A percentile compares a stretch with the other conserved stretches of the same genome.
Conservation (phyloP, 2,113 vertebrate species). For the Cephalopholis sonnerati region DNA sequence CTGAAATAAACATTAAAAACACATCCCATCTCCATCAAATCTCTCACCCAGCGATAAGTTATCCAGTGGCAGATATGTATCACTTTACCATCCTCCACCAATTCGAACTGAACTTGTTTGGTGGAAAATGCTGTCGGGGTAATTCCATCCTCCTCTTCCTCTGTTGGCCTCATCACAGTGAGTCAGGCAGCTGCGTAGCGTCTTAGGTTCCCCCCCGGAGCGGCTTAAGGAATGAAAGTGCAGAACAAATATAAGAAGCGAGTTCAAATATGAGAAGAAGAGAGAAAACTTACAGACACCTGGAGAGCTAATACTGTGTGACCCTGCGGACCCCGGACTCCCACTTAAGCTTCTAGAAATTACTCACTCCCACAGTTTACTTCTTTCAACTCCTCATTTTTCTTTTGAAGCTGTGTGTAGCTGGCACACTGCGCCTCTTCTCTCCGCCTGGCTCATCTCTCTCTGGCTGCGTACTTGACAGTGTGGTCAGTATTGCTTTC, state of each 20-base stretch:
- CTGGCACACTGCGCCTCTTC: conserved; percentile 30
- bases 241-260: conserved; percentile 22
- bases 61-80: conserved; percentile 19
- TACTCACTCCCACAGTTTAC: conserved; percentile 36
- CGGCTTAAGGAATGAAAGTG: conserved; percentile 13
- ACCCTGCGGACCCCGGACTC: conserved; percentile 39
- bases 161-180: conserved; percentile 42
- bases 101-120: conserved; percentile 8
- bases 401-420: conserved; percentile 33
- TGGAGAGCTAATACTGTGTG: conserved; percentile 22
- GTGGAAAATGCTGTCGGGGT: conserved; percentile 43
- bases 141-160: conserved; percentile 71
- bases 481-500: conserved; percentile 48
- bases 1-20: conserved; percentile 21
- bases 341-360: conserved; percentile 37
- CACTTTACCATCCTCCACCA: conserved; percentile 5
- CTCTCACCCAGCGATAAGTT: conserved; percentile 6
- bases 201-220: conserved; percentile 53
- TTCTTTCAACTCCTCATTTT: conserved; percentile 49
- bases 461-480: conserved; percentile 43
- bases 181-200: conserved; percentile 41
- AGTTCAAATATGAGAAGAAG: conserved; percentile 29
- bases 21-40: background rate
- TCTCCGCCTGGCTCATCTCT: conserved; percentile 46
- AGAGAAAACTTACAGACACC: conserved; percentile 40